Evolutionary conservation across 2,888 invertebrate genomes (phyloP).

Genomic region (Phaedon cochleariae): DNA sequence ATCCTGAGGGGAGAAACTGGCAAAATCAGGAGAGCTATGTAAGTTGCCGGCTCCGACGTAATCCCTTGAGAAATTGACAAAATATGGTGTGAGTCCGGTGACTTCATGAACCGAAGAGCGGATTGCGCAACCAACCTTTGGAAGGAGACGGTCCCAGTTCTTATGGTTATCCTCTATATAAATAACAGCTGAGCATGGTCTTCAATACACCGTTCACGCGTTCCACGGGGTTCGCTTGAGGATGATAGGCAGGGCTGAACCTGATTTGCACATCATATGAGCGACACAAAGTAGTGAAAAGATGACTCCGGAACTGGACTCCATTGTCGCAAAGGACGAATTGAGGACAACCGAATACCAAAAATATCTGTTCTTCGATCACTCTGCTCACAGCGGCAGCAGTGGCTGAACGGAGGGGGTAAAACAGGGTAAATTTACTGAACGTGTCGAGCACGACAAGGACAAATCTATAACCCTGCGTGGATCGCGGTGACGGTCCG

Average conservation of each 20-base stretch:
- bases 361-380: conserved; percentile 10
- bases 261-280: conserved; percentile 18
- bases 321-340: conserved; percentile 25
- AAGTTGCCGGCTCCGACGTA: neutral
- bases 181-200: conserved; percentile 45
- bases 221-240: conserved; percentile 51
- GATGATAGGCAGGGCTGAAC: conserved; percentile 47
- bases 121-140: conserved; percentile 21
- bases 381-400: conserved; percentile 8
- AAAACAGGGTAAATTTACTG: conserved; percentile 29
- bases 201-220: conserved; percentile 49
- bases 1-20: neutral
- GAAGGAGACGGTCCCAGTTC: conserved; percentile 14
- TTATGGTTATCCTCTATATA: conserved; percentile 22
- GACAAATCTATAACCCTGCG: conserved; percentile 27
- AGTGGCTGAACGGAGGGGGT: conserved; percentile 29
- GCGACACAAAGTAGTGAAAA: conserved; percentile 10
- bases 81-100: conserved; percentile 17
- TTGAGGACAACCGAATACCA: conserved; percentile 28
- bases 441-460: conserved; percentile 33
- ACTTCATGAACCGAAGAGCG: conserved; percentile 21
- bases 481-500: conserved; percentile 35
- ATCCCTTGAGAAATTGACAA: conserved; percentile 22
- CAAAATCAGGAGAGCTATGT: neutral
- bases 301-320: conserved; percentile 10